Evolutionary conservation across 2,113 vertebrate genomes (phyloP), one percentile per base, ranked within the genome.

Genomic region (Misgurnus mizolepis): DNA sequence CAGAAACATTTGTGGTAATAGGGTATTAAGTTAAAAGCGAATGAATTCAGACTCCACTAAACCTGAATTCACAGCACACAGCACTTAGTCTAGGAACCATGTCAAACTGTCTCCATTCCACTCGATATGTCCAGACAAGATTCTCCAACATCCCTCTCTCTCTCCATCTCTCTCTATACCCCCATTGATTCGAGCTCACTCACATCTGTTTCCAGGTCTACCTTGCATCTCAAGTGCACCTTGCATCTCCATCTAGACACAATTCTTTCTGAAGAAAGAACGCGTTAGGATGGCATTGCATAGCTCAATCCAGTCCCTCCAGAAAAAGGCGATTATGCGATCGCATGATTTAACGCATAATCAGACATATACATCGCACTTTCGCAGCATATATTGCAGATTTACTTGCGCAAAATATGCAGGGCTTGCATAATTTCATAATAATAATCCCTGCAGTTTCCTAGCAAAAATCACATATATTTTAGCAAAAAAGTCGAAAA

Each of bases 101-200:
- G 62, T 77, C 74, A 77, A 66, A 43, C 64, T 67, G 79, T 81
- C 79, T 81, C 68, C 67, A 34, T 78, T 76, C 43, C 70, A 67
- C 55, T 81, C 62, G 66, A 55, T 76, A 81, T 81, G 65, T 22
- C 56, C 55, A 78, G 73, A 78, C 58, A 14, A 80, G 45, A 68
- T 62, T 58, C 72, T 76, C 45, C n/a, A 47, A 43, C 55, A 75
- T 70, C 56, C 10, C 67, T 41, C 18, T 60, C 50, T 40, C 15
- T 66, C 58, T 74, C 70, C 74, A n/a, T n/a, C n/a, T n/a, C n/a
- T n/a, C n/a, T n/a, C n/a, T n/a, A n/a, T n/a, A 34, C 80, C 84
- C 72, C 80, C 55, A 76, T 86, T 85, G 77, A 87, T 79, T 88
- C 79, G 74, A 76, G 83, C 83, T 80, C 1, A 34, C 78, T 83